These are phyloP conservation scores for Leptopilina myrica DNA, from an alignment of 2,888 invertebrate species.

Conservation along the genomic window DNA sequence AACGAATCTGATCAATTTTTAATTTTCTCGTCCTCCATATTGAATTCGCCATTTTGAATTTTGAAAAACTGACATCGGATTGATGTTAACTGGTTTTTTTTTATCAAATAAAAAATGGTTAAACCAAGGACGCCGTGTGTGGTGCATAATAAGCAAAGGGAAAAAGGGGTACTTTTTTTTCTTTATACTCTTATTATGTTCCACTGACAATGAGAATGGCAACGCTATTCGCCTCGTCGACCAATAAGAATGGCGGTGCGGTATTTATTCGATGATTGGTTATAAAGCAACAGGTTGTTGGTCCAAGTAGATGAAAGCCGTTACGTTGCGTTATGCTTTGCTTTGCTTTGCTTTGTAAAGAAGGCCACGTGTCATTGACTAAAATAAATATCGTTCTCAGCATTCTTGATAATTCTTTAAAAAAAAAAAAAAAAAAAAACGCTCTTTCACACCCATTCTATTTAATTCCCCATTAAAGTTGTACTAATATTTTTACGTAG, in stretches of 20 bases:
- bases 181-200: neutral
- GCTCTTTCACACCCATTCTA: no score
- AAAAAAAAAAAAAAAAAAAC: neutral
- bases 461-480: no score
- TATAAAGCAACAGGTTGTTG: slow-evolving; percentile 69
- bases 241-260: slow-evolving; percentile 52
- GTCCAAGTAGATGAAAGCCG: slow-evolving; percentile 56
- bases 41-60: no score
- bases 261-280: slow-evolving; percentile 56
- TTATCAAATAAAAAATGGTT: no score
- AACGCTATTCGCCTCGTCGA: slow-evolving; percentile 34
- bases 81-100: no score
- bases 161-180: no score
- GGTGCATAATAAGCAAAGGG: no score
- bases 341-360: slow-evolving; percentile 31
- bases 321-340: neutral
- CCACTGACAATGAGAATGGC: slow-evolving; percentile 32
- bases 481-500: no score
- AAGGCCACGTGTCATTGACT: slow-evolving; percentile 45
- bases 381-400: slow-evolving; percentile 19
- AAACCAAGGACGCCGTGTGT: no score
- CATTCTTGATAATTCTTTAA: neutral
- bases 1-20: no score
- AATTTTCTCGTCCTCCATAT: no score
- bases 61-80: no score